phyloP scores from a whole-genome alignment of 53 echinoderm and acorn worm genomes.

The Zoroaster sp. region DNA sequence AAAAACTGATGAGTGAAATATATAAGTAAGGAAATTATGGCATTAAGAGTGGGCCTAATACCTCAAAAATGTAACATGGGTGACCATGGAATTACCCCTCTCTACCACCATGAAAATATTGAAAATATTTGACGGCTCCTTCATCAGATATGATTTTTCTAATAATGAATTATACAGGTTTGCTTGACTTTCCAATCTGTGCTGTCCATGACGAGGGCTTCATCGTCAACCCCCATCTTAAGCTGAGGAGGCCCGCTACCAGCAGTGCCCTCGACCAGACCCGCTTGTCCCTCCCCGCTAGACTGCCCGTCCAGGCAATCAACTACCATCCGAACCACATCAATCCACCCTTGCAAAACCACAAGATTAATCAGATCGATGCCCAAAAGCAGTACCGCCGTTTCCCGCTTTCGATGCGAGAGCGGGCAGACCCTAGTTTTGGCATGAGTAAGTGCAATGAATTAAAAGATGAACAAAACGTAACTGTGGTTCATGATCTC shows the following conservation, averaged over 20 bases:
- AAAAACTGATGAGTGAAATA: too few relatives aligned
- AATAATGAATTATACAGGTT: constrained; percentile 56
- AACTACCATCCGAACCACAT: constrained; percentile 93
- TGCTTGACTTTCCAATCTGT: constrained; percentile 94
- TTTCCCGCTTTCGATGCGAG: constrained; percentile 74
- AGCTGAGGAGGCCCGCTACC: constrained; percentile 57
- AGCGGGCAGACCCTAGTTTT: constrained; percentile 80
- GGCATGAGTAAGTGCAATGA: constrained; percentile 97
- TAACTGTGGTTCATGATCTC: background rate
- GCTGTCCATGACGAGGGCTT: constrained; percentile 91
- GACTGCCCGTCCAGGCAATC: constrained; percentile 77
- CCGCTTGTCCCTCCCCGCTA: constrained; percentile 49
- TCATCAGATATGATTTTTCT: background rate
- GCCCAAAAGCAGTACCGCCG: constrained; percentile 71
- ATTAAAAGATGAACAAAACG: too few relatives aligned
- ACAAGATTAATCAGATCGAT: constrained; percentile 69
- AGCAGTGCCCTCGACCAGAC: constrained; percentile 32
- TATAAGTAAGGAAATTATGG: too few relatives aligned
- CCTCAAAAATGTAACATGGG: too few relatives aligned
- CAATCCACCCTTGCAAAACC: constrained; percentile 79
- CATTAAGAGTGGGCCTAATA: too few relatives aligned
- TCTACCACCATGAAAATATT: too few relatives aligned
- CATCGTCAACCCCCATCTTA: constrained; percentile 65
- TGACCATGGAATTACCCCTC: too few relatives aligned
- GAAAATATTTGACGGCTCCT: too few relatives aligned